Conservation (phyloP, 2,113 vertebrate species). For the Seriola quinqueradiata region DNA sequence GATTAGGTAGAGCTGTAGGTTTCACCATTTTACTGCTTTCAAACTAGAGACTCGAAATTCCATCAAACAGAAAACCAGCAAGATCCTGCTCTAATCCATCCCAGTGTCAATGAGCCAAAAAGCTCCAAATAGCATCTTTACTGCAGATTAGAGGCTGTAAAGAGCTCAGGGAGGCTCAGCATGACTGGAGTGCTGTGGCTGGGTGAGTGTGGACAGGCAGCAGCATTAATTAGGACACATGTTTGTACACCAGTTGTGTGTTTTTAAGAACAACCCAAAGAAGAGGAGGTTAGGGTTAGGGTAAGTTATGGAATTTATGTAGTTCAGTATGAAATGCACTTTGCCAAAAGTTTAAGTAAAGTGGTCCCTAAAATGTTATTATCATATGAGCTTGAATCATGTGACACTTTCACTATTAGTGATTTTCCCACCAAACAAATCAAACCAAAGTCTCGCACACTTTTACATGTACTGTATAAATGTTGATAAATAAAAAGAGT, state of each 20-base stretch:
- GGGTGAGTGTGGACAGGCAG: not conserved
- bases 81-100: slow-evolving; percentile 4
- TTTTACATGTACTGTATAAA: too few relatives aligned
- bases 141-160: slow-evolving; percentile 37
- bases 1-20: not conserved
- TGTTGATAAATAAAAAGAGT: too few relatives aligned
- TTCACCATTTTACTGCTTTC: not conserved
- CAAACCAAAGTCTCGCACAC: too few relatives aligned
- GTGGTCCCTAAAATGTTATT: too few relatives aligned
- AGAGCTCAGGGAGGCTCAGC: slow-evolving; percentile 44
- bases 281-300: too few relatives aligned
- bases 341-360: too few relatives aligned
- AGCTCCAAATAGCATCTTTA: slow-evolving; percentile 24
- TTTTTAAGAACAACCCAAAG: not conserved
- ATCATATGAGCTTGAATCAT: too few relatives aligned
- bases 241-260: not conserved
- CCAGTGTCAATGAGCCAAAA: slow-evolving; percentile 17
- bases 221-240: slow-evolving; percentile 15
- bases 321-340: too few relatives aligned
- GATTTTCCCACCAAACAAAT: too few relatives aligned
- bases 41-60: not conserved
- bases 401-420: too few relatives aligned
- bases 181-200: slow-evolving; percentile 5
- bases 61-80: not conserved
- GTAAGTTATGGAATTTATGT: too few relatives aligned